phyloP scores from a whole-genome alignment of 2,797 vertebrate species.

The Darevskia nairensis region DNA sequence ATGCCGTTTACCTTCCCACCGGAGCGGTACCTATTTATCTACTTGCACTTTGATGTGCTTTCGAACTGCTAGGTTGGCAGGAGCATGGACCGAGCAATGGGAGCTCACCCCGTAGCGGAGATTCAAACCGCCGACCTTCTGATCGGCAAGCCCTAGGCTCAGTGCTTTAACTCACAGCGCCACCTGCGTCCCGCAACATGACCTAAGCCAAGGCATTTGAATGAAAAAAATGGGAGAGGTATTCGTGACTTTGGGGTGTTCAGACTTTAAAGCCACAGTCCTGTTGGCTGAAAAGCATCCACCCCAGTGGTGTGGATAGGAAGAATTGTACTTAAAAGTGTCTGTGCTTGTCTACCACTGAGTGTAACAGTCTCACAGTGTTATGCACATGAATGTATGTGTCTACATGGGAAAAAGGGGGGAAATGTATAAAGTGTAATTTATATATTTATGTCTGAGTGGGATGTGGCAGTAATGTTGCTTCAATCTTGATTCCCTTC shows the following conservation, averaged over 20 bases:
- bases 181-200: slow-evolving; percentile 17
- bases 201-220: slow-evolving; percentile 58
- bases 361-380: slow-evolving; percentile 63
- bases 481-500: slow-evolving; percentile 52
- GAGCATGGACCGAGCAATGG: too few species aligned
- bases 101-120: too few species aligned
- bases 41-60: too few species aligned
- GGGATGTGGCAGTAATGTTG: slow-evolving; percentile 67
- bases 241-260: slow-evolving; percentile 61
- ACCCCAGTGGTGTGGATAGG: slow-evolving; percentile 64
- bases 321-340: slow-evolving; percentile 66
- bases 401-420: slow-evolving; percentile 65
- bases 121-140: too few species aligned
- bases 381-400: slow-evolving; percentile 76
- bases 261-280: slow-evolving; percentile 59
- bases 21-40: too few species aligned
- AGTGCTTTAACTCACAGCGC: too few species aligned
- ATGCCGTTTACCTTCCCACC: too few species aligned
- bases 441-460: slow-evolving; percentile 77
- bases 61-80: too few species aligned
- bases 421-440: slow-evolving; percentile 72
- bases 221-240: slow-evolving; percentile 45
- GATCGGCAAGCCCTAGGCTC: too few species aligned
- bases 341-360: slow-evolving; percentile 70
- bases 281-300: slow-evolving; percentile 71